These are phyloP conservation scores for Alloscopus bannaensis DNA, from an alignment of 2,888 invertebrate genomes.

Conservation along the genomic window DNA sequence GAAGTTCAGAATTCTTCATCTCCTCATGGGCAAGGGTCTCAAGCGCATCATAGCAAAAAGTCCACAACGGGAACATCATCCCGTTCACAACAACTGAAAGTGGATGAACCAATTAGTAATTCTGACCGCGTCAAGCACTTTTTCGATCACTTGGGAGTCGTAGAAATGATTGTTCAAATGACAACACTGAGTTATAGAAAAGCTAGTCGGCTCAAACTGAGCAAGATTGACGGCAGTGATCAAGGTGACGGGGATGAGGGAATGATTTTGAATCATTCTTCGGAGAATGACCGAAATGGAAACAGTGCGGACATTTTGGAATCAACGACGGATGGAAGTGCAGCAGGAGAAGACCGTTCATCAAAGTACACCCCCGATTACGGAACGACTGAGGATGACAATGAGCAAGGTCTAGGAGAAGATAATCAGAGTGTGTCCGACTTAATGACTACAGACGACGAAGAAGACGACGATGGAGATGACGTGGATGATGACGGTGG, in stretches of 20 bases:
- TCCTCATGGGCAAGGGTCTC: neutral
- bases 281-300: constrained; percentile 59
- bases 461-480: constrained; percentile 71
- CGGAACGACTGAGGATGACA: constrained; percentile 57
- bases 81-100: constrained; percentile 51
- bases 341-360: constrained; percentile 36
- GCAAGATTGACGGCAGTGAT: constrained; percentile 57
- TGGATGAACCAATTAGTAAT: constrained; percentile 65
- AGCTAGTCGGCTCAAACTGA: constrained; percentile 70
- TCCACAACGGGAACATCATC: neutral
- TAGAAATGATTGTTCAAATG: constrained; percentile 71
- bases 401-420: constrained; percentile 69
- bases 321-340: constrained; percentile 32
- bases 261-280: constrained; percentile 31
- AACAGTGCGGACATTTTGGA: constrained; percentile 31
- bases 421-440: constrained; percentile 73
- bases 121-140: constrained; percentile 68
- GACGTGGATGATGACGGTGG: constrained; percentile 68
- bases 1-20: constrained; percentile 16
- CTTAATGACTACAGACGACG: constrained; percentile 73
- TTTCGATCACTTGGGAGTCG: constrained; percentile 68
- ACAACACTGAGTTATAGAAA: constrained; percentile 72
- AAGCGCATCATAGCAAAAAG: constrained; percentile 46
- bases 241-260: constrained; percentile 58
- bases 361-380: constrained; percentile 51